phyloP scores from a whole-genome alignment of 2,888 invertebrate genomes.

The Cryptocheilus praepositus region DNA sequence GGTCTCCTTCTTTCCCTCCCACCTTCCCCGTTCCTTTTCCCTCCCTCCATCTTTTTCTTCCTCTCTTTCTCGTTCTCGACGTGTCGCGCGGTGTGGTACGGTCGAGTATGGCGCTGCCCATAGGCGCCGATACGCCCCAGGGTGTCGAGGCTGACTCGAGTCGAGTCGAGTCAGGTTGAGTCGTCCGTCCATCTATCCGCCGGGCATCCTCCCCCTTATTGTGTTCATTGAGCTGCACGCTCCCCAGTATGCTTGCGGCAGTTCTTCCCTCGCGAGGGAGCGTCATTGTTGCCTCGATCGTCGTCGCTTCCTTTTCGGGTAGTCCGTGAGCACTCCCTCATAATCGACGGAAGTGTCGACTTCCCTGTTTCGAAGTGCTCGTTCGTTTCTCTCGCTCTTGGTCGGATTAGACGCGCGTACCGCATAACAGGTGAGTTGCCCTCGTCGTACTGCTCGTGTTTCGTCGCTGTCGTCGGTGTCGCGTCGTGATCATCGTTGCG shows the following conservation, averaged over 20 bases:
- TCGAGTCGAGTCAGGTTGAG: constrained; percentile 31
- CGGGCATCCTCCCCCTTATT: constrained; percentile 60
- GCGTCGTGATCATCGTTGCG: background rate
- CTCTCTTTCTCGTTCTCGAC: constrained; percentile 32
- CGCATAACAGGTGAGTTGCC: constrained; percentile 50
- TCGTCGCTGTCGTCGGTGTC: background rate
- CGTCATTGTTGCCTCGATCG: constrained; percentile 35
- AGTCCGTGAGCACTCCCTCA: constrained; percentile 3
- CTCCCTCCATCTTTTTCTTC: constrained; percentile 19
- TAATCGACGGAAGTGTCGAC: constrained; percentile 19
- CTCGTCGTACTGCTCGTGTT: background rate
- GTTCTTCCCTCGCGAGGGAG: constrained; percentile 46
- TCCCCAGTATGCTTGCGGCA: constrained; percentile 50
- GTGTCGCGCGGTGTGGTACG: constrained; percentile 51
- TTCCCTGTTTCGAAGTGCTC: constrained; percentile 29
- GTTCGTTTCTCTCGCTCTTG: constrained; percentile 26
- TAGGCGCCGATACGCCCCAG: constrained; percentile 62
- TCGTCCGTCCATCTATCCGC: constrained; percentile 51
- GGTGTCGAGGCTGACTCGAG: constrained; percentile 57
- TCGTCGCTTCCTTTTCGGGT: constrained; percentile 40
- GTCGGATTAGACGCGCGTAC: constrained; percentile 1
- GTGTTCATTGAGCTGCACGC: constrained; percentile 60
- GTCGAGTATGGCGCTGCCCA: constrained; percentile 58
- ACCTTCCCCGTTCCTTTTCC: constrained; percentile 3
- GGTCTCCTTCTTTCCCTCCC: constrained; percentile 5